Conservation (phyloP, 2,888 invertebrate genomes). For the Bhutanitis thaidina region DNA sequence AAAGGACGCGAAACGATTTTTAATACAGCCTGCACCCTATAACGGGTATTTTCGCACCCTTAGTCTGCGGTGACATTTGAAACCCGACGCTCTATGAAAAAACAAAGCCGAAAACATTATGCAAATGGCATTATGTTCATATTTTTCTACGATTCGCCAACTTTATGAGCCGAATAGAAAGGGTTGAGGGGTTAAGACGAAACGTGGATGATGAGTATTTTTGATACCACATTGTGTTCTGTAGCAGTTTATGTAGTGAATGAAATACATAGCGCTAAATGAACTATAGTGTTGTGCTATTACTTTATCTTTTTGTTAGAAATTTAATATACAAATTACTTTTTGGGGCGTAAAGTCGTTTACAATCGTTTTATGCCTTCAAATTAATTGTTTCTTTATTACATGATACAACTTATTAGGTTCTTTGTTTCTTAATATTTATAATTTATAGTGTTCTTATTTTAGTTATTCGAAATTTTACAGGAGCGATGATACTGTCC, state of each 20-base stretch:
- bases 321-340: slow-evolving; percentile 1
- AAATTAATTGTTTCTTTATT: too few relatives aligned
- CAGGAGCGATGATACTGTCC: too few relatives aligned
- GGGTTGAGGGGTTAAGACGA: slow-evolving; percentile 74
- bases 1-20: slow-evolving; percentile 72
- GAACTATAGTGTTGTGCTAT: background rate
- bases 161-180: slow-evolving; percentile 74
- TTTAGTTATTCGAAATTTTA: too few relatives aligned
- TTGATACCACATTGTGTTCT: slow-evolving; percentile 57
- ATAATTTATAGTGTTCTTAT: too few relatives aligned
- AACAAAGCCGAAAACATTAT: slow-evolving; percentile 76
- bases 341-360: background rate
- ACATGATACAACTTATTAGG: too few relatives aligned
- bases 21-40: slow-evolving; percentile 73
- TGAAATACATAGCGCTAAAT: slow-evolving; percentile 24
- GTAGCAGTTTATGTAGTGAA: slow-evolving; percentile 49
- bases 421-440: too few relatives aligned
- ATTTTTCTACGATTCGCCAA: slow-evolving; percentile 75
- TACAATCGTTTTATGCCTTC: too few relatives aligned
- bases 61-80: slow-evolving; percentile 75
- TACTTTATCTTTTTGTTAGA: background rate
- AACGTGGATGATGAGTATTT: slow-evolving; percentile 51
- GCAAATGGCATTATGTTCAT: slow-evolving; percentile 78
- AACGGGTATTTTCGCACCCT: slow-evolving; percentile 74
- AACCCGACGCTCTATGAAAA: slow-evolving; percentile 73